Evolutionary conservation across 2,113 vertebrate species (phyloP), one percentile per base, ranked within the genome.

Genomic region (pig (Sus scrofa)): DNA sequence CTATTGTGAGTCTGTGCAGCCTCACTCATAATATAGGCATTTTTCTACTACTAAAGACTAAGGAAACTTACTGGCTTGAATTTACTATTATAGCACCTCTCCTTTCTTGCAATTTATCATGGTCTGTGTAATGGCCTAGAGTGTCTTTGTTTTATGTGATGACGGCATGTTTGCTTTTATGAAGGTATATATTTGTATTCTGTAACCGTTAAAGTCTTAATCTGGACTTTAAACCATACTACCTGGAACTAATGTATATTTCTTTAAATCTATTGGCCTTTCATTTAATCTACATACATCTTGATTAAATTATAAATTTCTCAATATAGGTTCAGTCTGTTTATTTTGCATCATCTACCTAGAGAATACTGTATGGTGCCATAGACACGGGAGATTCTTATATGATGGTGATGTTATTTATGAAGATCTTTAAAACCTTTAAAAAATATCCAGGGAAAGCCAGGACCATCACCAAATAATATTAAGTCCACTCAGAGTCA

Each of bases 131-230:
- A 67, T 32, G 37, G 22, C 34, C 4, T 79, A 37, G 74, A 92
- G 50, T 67, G 13, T 74, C 63, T 86, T 94, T 89, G 74, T 91
- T 96, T 84, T 68, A 82, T 70, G 22, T 81, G 87, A 95, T 94
- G 62, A 73, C 93, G 27, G 11, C 19, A 27, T 58, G 39, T 68
- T 8, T 89, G 24, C n/a, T 67, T 73, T 91, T 88, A 67, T 63
- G 54, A 89, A 81, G 20, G 39, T 63, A 56, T 75, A 26, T 91
- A 86, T 97, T 86, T 97, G 18, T 75, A 91, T 60, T 81, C 58
- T 90, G 7, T 65, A 92, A 44, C 39, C 7, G 0, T 81, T 73
- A 50, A 81, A 56, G 84, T 60, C 32, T 94, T 89, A n/a, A 24
- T 22, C n/a, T 89, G 50, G 50, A 60, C 52, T 91, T 94, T 75